Percentiles rank a stretch among this genome's conserved stretches.
phyloP scores from a whole-genome alignment of 1,140 invertebrate species.

The Diprion similis region DNA sequence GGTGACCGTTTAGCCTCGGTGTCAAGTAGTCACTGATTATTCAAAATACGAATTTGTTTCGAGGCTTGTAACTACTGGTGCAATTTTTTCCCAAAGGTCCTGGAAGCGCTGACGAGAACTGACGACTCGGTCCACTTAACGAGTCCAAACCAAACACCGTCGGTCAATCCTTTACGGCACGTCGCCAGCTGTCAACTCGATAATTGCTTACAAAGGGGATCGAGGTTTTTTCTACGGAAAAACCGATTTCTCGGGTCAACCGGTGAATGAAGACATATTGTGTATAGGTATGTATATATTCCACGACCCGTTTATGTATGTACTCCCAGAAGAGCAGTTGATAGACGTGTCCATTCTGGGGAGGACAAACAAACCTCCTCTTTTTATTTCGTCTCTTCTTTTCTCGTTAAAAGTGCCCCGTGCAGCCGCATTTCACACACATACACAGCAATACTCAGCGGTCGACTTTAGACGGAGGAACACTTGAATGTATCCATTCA shows the following conservation, averaged over 20 bases:
- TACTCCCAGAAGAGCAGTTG: neutral
- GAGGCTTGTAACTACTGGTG: too few relatives aligned
- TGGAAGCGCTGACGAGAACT: too few relatives aligned
- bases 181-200: constrained; percentile 25
- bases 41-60: too few relatives aligned
- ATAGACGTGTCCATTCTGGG: neutral
- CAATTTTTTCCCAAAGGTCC: too few relatives aligned
- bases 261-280: constrained; percentile 18
- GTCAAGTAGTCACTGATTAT: too few relatives aligned
- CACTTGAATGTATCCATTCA: too few relatives aligned
- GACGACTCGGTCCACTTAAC: too few relatives aligned
- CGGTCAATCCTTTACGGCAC: constrained; percentile 21
- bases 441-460: too few relatives aligned
- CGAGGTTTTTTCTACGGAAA: constrained; percentile 19
- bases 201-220: constrained; percentile 26
- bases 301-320: too few relatives aligned
- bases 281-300: neutral
- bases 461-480: too few relatives aligned
- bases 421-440: neutral
- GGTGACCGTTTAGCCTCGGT: neutral
- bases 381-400: neutral
- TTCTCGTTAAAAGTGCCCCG: neutral
- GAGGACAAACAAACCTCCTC: neutral
- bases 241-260: constrained; percentile 28
- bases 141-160: too few relatives aligned